These are phyloP conservation scores for Hydrolagus affinis DNA, from an alignment of 2,113 vertebrate species.

Conservation along the genomic window DNA sequence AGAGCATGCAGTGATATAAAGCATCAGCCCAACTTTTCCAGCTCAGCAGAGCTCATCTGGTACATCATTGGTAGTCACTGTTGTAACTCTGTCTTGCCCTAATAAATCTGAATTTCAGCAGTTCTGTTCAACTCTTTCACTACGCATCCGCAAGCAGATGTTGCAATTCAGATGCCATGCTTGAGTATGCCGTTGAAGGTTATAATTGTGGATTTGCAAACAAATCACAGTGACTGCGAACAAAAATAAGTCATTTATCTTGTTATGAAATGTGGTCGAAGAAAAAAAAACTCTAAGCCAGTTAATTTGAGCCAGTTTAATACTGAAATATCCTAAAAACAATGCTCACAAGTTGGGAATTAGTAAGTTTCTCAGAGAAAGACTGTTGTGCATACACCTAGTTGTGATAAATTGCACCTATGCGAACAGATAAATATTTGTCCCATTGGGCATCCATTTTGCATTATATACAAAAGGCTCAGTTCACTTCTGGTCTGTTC, in stretches of 20 bases:
- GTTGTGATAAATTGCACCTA: neutral
- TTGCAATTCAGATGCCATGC: neutral
- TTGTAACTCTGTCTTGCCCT: neutral
- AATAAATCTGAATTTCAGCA: conserved; percentile 16
- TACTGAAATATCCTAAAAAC: neutral
- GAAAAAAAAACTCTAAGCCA: neutral
- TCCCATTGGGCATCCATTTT: neutral
- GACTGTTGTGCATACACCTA: too few relatives aligned
- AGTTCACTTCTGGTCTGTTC: neutral
- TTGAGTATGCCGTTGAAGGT: neutral
- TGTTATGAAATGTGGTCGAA: neutral
- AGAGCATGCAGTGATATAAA: neutral
- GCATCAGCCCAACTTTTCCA: conserved; percentile 3
- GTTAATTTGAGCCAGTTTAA: neutral
- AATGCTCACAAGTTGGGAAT: neutral
- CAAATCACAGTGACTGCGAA: neutral
- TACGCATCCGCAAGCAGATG: neutral
- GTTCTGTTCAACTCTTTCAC: neutral
- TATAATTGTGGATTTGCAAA: neutral
- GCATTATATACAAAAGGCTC: neutral
- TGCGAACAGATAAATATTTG: neutral
- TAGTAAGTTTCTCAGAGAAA: conserved; percentile 11
- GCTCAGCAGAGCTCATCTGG: neutral
- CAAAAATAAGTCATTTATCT: neutral
- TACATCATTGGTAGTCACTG: neutral